Evolutionary conservation across 2,113 vertebrate genomes (phyloP).

Genomic region (Picathartes gymnocephalus): DNA sequence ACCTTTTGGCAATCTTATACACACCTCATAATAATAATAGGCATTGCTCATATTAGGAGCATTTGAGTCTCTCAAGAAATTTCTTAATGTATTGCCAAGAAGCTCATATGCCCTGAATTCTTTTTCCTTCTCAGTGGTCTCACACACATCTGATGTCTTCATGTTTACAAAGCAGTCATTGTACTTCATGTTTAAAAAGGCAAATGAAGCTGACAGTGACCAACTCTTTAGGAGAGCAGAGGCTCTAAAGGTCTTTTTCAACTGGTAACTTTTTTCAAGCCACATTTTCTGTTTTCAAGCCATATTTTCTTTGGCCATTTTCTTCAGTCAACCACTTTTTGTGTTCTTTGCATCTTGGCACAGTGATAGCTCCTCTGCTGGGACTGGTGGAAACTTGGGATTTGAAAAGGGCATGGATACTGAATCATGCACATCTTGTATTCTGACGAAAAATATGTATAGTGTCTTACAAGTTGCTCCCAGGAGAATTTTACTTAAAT

Average conservation of each 20-base stretch:
- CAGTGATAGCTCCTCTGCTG: neutral
- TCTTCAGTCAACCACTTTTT: neutral
- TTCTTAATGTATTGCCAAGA: neutral
- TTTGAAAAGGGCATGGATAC: neutral
- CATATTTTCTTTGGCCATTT: neutral
- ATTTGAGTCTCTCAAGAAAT: neutral
- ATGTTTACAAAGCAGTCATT: neutral
- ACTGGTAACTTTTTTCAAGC: neutral
- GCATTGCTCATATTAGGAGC: neutral
- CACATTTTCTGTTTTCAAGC: neutral
- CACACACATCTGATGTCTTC: neutral
- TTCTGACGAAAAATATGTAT: neutral
- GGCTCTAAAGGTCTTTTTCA: neutral
- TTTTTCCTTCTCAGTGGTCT: neutral
- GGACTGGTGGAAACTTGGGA: neutral
- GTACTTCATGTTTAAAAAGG: neutral
- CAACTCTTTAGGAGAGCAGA: neutral
- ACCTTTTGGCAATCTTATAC: neutral
- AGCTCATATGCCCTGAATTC: neutral
- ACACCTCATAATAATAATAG: neutral
- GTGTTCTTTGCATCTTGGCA: neutral
- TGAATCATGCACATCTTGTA: neutral
- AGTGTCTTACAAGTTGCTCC: neutral
- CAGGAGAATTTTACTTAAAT: neutral
- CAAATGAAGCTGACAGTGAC: neutral